phyloP scores from a whole-genome alignment of 2,888 invertebrate species.

The Sicus ferrugineus region DNA sequence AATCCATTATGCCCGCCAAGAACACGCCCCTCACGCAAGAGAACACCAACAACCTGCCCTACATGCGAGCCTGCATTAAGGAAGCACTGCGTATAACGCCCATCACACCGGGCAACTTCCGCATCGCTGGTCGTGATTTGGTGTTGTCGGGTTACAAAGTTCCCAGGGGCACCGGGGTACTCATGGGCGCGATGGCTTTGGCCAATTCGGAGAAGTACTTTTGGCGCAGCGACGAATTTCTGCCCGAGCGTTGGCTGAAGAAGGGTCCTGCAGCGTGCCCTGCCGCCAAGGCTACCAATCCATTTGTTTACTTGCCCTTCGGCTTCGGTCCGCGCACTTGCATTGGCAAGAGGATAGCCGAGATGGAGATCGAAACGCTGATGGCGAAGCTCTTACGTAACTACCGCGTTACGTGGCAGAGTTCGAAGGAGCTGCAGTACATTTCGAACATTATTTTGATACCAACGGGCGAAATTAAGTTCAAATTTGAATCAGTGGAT shows the following conservation, averaged over 20 bases:
- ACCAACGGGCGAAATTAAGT: slow-evolving; percentile 59
- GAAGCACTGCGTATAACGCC: slow-evolving; percentile 74
- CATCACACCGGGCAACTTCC: slow-evolving; percentile 69
- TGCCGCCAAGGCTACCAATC: slow-evolving; percentile 47
- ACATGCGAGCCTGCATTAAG: slow-evolving; percentile 77
- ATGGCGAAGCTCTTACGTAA: slow-evolving; percentile 61
- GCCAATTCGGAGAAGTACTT: slow-evolving; percentile 71
- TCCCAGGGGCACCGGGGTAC: slow-evolving; percentile 74
- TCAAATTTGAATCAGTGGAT: slow-evolving; percentile 54
- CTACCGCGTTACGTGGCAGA: slow-evolving; percentile 56
- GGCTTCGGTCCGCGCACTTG: slow-evolving; percentile 77
- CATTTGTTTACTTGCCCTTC: slow-evolving; percentile 69
- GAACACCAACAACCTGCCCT: slow-evolving; percentile 67
- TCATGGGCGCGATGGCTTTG: slow-evolving; percentile 75
- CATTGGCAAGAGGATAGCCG: slow-evolving; percentile 77
- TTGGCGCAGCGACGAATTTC: slow-evolving; percentile 69
- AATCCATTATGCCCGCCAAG: slow-evolving; percentile 59
- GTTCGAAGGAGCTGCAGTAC: slow-evolving; percentile 49
- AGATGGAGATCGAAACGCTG: slow-evolving; percentile 71
- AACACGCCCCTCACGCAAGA: slow-evolving; percentile 62
- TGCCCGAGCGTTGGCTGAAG: slow-evolving; percentile 80
- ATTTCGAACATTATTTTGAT: slow-evolving; percentile 56
- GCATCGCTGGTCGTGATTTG: slow-evolving; percentile 68
- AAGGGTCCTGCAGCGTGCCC: slow-evolving; percentile 46
- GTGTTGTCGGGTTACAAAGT: slow-evolving; percentile 72